These are phyloP conservation scores for Corbicula japonica DNA, from an alignment of 2,888 invertebrate species.

Conservation along the genomic window DNA sequence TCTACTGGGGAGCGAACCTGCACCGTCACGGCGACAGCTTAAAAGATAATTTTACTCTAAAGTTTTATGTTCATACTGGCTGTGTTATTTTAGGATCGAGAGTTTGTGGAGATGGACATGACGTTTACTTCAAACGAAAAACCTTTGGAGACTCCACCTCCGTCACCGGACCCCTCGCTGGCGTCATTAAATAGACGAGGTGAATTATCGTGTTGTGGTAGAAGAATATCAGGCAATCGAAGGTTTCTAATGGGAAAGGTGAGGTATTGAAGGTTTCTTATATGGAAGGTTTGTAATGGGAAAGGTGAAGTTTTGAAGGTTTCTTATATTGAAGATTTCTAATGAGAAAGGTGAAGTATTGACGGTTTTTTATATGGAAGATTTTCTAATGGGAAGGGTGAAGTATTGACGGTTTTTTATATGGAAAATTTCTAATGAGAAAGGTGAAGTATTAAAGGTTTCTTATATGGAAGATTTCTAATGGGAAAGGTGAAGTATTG, in stretches of 20 bases:
- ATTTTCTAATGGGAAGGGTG: no score
- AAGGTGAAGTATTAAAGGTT: conserved; percentile 61
- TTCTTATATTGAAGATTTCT: conserved; percentile 82
- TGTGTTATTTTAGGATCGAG: conserved; percentile 94
- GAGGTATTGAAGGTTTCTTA: conserved; percentile 9
- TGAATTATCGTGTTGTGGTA: conserved; percentile 82
- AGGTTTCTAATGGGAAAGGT: conserved; percentile 81
- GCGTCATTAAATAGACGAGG: conserved; percentile 75
- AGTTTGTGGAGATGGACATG: conserved; percentile 98
- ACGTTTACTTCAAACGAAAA: conserved; percentile 97
- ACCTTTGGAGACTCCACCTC: conserved; percentile 88
- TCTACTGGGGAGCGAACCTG: no score
- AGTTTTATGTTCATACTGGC: no score
- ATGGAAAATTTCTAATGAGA: conserved; percentile 81
- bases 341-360: conserved; percentile 72
- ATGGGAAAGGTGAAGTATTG: no score
- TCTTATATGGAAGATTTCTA: no score
- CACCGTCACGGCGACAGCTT: no score
- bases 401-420: no score
- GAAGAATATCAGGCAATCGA: conserved; percentile 78
- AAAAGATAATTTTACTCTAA: no score
- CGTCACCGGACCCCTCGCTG: conserved; percentile 85
- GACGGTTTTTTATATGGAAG: no score
- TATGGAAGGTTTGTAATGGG: no score
- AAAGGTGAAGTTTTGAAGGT: no score